Evolutionary conservation across 1,140 invertebrate genomes (phyloP), one percentile per base, ranked within the genome.

Genomic region (Papilio polyxenes): DNA sequence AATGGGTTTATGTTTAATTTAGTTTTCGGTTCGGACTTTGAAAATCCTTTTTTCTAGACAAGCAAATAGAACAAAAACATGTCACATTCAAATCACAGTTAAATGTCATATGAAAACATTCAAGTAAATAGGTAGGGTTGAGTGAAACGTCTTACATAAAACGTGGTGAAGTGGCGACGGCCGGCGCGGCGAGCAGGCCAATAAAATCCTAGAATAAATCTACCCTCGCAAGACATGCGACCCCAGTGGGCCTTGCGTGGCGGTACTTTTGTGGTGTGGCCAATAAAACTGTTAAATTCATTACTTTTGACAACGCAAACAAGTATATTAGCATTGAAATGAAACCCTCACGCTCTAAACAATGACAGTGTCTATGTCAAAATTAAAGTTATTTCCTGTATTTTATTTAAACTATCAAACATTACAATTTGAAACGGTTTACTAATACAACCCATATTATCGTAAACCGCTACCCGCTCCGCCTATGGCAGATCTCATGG

Each of bases 401-500:
- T 17, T 1, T 72, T 37, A 10, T 31, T 37, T 17, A 31, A 31
- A 20, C 9, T 65, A 31, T 37, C 13, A 37, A 69, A 69, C 53
- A 40, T 72, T 7, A 17, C 65, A 23, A 15, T 37, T 40, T 40
- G 10, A 72, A 72, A 4, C 13, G 23, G 23, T 31, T 31, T 31
- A 31, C 23, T 31, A 31, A 31, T 31, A 31, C 23, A 31, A 31
- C 23, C 2, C 23, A 31, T 31, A 31, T 31, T 31, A 31, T 2
- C 23, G 13, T 13, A 8, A 72, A 6, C 65, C 65, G 65, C 65
- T 72, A 56, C 31, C 23, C 65, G 81, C 81, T 74, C 51, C 48
- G 6, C 20, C 15, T 31, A 37, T 81, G 23, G 79, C 76, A 37
- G 80, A 23, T 85, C 85, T 85, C 72, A 15, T 83, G 84, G 86